Percentiles rank a stretch among this genome's conserved stretches.
phyloP scores from a whole-genome alignment of 2,797 vertebrate genomes.

The Hephaestus fuliginosus region DNA sequence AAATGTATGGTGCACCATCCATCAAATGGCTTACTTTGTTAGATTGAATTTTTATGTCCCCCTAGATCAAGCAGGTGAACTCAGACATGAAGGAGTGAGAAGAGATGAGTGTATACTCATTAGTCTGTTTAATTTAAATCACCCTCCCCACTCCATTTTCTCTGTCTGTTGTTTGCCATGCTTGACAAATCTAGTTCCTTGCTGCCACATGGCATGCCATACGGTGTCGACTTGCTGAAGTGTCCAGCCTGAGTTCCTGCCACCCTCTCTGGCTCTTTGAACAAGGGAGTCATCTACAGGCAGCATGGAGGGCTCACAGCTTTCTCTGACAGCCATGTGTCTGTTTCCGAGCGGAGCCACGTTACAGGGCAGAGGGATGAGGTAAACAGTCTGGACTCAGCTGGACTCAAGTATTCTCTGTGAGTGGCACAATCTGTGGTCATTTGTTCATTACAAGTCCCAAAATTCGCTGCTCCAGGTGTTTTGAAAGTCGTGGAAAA shows the following conservation, averaged over 20 bases:
- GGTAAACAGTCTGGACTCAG: slow-evolving; percentile 55
- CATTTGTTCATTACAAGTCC: slow-evolving; percentile 30
- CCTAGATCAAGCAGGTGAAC: neutral
- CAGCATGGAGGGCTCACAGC: slow-evolving; percentile 57
- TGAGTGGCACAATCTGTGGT: slow-evolving; percentile 18
- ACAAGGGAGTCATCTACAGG: slow-evolving; percentile 59
- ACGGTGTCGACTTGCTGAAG: slow-evolving; percentile 50
- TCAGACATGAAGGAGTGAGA: neutral
- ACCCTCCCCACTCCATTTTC: neutral
- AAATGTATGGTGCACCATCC: neutral
- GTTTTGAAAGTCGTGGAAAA: slow-evolving; percentile 36
- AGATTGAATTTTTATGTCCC: neutral
- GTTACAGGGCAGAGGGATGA: slow-evolving; percentile 29
- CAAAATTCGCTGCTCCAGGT: slow-evolving; percentile 34
- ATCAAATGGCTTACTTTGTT: slow-evolving; percentile 5
- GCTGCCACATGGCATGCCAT: slow-evolving; percentile 69
- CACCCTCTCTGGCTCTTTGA: slow-evolving; percentile 56
- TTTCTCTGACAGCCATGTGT: slow-evolving; percentile 68
- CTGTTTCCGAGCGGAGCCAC: slow-evolving; percentile 40
- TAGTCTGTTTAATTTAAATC: neutral
- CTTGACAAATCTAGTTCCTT: slow-evolving; percentile 39
- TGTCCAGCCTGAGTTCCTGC: slow-evolving; percentile 62
- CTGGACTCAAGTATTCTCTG: slow-evolving; percentile 32
- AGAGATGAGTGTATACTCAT: neutral
- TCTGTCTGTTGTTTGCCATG: slow-evolving; percentile 10